phyloP scores from a whole-genome alignment of 2,797 vertebrate species.

The Buceros bicornis region DNA sequence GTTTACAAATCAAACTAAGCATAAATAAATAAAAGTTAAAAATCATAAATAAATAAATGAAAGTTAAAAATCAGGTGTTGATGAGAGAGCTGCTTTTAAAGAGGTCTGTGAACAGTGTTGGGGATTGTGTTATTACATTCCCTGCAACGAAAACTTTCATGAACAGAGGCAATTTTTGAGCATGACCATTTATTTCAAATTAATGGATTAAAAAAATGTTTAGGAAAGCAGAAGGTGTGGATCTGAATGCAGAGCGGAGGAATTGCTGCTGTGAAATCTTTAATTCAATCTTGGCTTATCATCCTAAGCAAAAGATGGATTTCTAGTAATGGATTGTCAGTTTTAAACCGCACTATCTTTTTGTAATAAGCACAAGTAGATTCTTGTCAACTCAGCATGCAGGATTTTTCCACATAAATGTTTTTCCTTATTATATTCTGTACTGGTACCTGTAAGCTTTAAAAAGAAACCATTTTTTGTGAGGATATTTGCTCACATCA shows the following conservation, averaged over 20 bases:
- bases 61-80: not conserved
- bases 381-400: constrained; percentile 28
- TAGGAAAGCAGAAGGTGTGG: constrained; percentile 50
- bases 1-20: not conserved
- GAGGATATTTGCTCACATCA: not conserved
- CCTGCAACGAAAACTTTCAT: not conserved
- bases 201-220: constrained; percentile 26
- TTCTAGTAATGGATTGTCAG: constrained; percentile 59
- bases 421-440: not conserved
- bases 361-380: constrained; percentile 47
- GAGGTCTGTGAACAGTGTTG: not conserved
- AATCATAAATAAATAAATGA: not conserved
- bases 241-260: constrained; percentile 36
- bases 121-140: not conserved
- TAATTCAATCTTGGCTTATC: constrained; percentile 74
- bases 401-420: not conserved
- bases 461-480: not conserved
- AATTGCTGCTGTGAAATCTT: constrained; percentile 45
- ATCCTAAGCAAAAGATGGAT: constrained; percentile 50
- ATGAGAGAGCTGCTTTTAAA: not conserved
- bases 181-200: constrained; percentile 58
- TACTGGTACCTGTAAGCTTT: not conserved
- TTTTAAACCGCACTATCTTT: constrained; percentile 15
- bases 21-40: not conserved
- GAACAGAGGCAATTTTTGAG: constrained; percentile 27